Percentiles rank a stretch among this genome's conserved stretches.
phyloP scores from a whole-genome alignment of 2,113 vertebrate genomes.

The Corydoras maculifer region DNA sequence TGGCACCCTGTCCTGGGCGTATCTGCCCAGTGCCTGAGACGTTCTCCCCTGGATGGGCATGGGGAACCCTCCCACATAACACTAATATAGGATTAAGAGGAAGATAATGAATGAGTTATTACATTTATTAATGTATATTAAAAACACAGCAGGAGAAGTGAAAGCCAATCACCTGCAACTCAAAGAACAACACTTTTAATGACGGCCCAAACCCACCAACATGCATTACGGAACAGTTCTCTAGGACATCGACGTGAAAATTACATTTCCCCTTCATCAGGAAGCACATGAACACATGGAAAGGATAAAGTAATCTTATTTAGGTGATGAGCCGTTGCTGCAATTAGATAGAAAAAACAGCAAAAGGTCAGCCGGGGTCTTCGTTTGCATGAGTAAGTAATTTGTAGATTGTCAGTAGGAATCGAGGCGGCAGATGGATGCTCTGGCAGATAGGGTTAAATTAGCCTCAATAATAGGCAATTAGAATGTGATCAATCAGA shows the following conservation, averaged over 20 bases:
- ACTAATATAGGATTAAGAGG: too few relatives aligned
- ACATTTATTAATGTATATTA: too few relatives aligned
- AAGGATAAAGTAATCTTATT: slow-evolving; percentile 90
- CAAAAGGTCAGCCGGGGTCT: slow-evolving; percentile 87
- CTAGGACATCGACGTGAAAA: slow-evolving; percentile 93
- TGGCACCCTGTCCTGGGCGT: too few relatives aligned
- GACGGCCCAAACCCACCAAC: slow-evolving; percentile 75
- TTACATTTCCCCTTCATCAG: slow-evolving; percentile 98
- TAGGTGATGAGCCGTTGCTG: slow-evolving; percentile 88
- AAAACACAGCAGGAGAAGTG: too few relatives aligned
- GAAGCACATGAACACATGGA: slow-evolving; percentile 78
- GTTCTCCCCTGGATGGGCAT: too few relatives aligned
- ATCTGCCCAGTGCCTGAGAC: too few relatives aligned
- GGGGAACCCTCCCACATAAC: too few relatives aligned
- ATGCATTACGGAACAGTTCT: slow-evolving; percentile 72
- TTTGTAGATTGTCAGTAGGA: slow-evolving; percentile 94
- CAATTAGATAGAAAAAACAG: slow-evolving; percentile 91
- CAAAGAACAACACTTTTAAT: too few relatives aligned
- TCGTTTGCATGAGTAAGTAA: slow-evolving; percentile 98
- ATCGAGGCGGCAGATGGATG: slow-evolving; percentile 93
- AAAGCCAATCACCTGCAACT: too few relatives aligned
- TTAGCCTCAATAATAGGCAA: slow-evolving; percentile 96
- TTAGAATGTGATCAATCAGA: slow-evolving; percentile 97
- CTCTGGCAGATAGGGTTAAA: slow-evolving; percentile 85
- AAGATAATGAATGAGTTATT: too few relatives aligned